Base-by-base conservation (phyloP, 1,140 invertebrate genomes). In the Pristionchus pacificus region DNA sequence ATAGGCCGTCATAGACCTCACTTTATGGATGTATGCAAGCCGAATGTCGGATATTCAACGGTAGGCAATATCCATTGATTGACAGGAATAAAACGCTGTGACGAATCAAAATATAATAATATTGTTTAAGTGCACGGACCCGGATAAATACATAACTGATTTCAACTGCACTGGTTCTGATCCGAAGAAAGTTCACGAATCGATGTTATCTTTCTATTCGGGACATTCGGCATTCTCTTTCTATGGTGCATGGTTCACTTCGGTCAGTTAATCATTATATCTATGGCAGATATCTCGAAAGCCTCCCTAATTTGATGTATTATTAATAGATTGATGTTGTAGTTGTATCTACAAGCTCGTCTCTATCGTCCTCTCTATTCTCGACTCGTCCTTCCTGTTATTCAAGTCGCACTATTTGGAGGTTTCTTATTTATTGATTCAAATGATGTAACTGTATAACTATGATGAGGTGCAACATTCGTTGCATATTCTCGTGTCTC, bases 1-100 rank as follows among this genome's bases (percentile, higher is more conserved):
- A 90, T 97, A 71, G 95, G 95, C 30, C 87, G 93, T 62, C 85
- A 97, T 68, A 86, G 95, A 19, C 95, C 95, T 10, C 93, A 97
- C 85, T 97, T 97, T 85, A 88, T 93, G 74, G 87, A 87, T 76
- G 85, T 74, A 80, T 88, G 89, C 30, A 83, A 87, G 32, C 88
- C 88, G 19, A 75, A 84, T 71, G 58, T 71, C 15, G 78, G 77
- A 27, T 49, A 49, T 19, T 6, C 6, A 77, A 65, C 84, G 38
- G 58, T 76, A 70, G 6, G 31, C 65, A 10, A n/a, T 76, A 85
- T 57, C 32, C 61, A 19, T 64, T 14, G 24, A 24, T 2, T 14
- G 1, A 2, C 31, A 67, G 28, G 2, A 15, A 6, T 67, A 57
- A 33, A 19, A 49, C 19, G 19, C 38, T 6, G 38, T 49, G 19